Evolutionary conservation across 2,113 vertebrate genomes (phyloP).

Genomic region (Pollimyrus isidori): DNA sequence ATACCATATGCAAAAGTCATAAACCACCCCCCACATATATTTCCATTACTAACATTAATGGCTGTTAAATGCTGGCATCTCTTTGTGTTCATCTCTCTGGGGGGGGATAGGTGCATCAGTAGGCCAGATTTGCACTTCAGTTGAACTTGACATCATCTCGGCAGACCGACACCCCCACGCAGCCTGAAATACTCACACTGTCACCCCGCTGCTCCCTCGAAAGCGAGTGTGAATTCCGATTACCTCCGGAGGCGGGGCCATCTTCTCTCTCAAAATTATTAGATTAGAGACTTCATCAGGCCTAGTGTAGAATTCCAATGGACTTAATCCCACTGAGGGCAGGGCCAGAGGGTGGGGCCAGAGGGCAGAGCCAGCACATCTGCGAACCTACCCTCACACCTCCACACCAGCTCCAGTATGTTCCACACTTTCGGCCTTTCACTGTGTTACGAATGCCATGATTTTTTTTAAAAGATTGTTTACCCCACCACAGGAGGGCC

Average conservation of each 20-base stretch:
- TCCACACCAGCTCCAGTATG: background rate
- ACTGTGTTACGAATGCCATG: background rate
- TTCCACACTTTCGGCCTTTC: background rate
- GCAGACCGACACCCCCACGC: background rate
- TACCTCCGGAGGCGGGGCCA: background rate
- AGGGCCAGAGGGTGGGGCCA: background rate
- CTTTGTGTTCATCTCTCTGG: background rate
- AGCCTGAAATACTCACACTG: background rate
- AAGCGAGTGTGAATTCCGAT: slow-evolving; percentile 13
- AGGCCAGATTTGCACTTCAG: background rate
- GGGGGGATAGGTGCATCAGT: background rate
- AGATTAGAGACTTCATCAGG: slow-evolving; percentile 15
- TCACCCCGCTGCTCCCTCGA: background rate
- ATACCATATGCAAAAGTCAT: background rate
- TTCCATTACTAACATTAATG: background rate
- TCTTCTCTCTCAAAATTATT: slow-evolving; percentile 18
- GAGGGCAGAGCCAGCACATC: background rate
- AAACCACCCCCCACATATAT: background rate
- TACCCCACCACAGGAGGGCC: background rate
- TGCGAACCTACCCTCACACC: background rate
- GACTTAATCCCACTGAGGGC: no score
- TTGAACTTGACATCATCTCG: background rate
- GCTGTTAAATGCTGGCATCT: background rate
- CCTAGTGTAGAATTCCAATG: slow-evolving; percentile 8
- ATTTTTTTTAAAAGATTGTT: slow-evolving; percentile 4